Base-by-base conservation (phyloP, 2,888 invertebrate species). In the Trichopoda pennipes region DNA sequence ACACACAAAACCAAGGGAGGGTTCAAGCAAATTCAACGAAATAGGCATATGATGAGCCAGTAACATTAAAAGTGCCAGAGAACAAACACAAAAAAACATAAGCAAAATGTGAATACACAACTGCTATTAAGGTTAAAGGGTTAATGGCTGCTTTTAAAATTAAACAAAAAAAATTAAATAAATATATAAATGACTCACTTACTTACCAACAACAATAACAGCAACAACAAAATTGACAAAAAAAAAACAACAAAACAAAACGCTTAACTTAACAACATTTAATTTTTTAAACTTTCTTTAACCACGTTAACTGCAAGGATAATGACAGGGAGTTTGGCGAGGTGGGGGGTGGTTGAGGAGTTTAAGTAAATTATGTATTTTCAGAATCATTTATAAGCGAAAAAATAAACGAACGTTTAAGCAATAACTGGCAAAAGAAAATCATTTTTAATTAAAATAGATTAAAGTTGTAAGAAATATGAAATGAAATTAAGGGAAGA, bases 391-490 rank as follows among this genome's bases (percentile, higher is more conserved):
- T 63, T 63, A 28, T 28, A 61, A 56, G 63, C 47, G 69, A 47
- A 35, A 56, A 55, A 38, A 42, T n/a, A 55, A 8, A 8, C 35
- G 47, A 63, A 70, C 8, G 28, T 42, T 56, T 19, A 47, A 38
- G 47, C 38, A 49, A 14, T 17, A 19, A 17, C 12, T 23, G 55
- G 17, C 60, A 17, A 49, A 78, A 55, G 61, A 75, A 78, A 72
- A 82, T 79, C 21, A 53, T 61, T 79, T 70, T 79, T 76, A 76
- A 82, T 82, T 82, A 82, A 79, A 79, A 79, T 72, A 69, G 74
- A 81, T 74, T 81, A 78, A 78, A 58, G 9, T 55, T 74, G 8
- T n/a, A 42, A 44, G 47, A 56, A 17, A 16, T 28, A 35, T 51
- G 2, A 47, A 35, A 47, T 6, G 9, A 32, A 32, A 55, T 38